Evolutionary conservation across 1,140 invertebrate species (phyloP).

Genomic region (Magallana angulata): DNA sequence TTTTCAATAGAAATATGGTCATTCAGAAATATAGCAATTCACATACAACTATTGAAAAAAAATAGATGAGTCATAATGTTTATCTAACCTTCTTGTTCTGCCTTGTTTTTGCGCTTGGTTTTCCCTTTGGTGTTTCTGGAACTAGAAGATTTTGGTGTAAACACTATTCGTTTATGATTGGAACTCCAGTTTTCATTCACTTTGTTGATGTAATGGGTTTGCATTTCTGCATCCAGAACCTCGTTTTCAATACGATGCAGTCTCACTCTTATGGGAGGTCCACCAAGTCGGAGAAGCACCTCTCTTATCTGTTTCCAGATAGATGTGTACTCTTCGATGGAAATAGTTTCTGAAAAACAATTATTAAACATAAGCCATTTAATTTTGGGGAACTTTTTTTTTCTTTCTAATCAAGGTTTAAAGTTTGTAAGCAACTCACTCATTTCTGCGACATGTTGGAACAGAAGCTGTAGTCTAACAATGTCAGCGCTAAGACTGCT

Average conservation of each 20-base stretch:
- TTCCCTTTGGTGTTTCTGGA: slow-evolving; percentile 41
- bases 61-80: neutral
- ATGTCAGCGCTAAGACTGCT: slow-evolving; percentile 71
- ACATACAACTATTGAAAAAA: neutral
- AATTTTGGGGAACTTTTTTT: too few species aligned
- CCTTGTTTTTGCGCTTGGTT: slow-evolving; percentile 37
- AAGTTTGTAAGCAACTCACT: slow-evolving; percentile 40
- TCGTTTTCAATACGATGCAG: slow-evolving; percentile 68
- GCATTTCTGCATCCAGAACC: slow-evolving; percentile 65
- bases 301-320: slow-evolving; percentile 68
- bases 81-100: slow-evolving; percentile 38
- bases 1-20: neutral
- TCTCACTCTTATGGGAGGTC: slow-evolving; percentile 66
- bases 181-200: slow-evolving; percentile 60
- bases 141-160: slow-evolving; percentile 45
- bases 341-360: slow-evolving; percentile 53
- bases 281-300: slow-evolving; percentile 67
- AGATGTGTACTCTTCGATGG: slow-evolving; percentile 64
- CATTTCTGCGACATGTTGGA: slow-evolving; percentile 61
- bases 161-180: slow-evolving; percentile 43
- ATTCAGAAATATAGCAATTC: neutral
- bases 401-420: too few species aligned
- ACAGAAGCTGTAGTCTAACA: slow-evolving; percentile 67
- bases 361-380: too few species aligned
- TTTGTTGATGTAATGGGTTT: slow-evolving; percentile 64